Conservation (phyloP, 2,888 invertebrate species). For the Halocaridina rubra region DNA sequence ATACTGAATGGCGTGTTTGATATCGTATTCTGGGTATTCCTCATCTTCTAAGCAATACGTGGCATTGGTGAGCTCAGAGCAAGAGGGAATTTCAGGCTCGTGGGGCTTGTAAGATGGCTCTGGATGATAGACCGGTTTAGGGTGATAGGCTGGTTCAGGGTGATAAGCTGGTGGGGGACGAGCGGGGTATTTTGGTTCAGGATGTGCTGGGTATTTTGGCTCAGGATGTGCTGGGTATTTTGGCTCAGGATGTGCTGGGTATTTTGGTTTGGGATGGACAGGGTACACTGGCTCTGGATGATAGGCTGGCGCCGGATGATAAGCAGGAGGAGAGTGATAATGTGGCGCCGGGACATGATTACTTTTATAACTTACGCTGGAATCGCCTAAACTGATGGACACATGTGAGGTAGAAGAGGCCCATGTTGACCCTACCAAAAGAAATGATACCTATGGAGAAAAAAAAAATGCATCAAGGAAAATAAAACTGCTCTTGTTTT, state of each 20-base stretch:
- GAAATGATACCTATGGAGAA: constrained; percentile 1
- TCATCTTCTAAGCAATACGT: constrained; percentile 26
- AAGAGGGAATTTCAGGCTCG: constrained; percentile 42
- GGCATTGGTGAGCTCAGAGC: constrained; percentile 58
- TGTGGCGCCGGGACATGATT: constrained; percentile 17
- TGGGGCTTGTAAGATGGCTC: constrained; percentile 19
- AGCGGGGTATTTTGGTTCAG: neutral
- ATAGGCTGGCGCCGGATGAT: neutral
- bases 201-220: neutral
- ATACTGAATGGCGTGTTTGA: constrained; percentile 51
- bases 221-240: neutral
- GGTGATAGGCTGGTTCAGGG: constrained; percentile 6
- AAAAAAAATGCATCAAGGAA: neutral
- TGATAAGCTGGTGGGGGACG: neutral
- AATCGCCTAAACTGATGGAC: constrained; percentile 47
- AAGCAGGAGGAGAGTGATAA: neutral
- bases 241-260: constrained; percentile 30
- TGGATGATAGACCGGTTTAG: too few species aligned
- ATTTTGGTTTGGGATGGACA: neutral
- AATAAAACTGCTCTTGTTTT: too few species aligned
- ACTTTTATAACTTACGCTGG: constrained; percentile 36
- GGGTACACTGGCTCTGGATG: neutral
- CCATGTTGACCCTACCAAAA: constrained; percentile 7
- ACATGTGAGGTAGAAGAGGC: constrained; percentile 53
- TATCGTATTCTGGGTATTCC: constrained; percentile 38